Percentiles rank a stretch among this genome's conserved stretches.
Evolutionary conservation across 2,113 vertebrate species (phyloP).

Genomic region (Struthidea cinerea): DNA sequence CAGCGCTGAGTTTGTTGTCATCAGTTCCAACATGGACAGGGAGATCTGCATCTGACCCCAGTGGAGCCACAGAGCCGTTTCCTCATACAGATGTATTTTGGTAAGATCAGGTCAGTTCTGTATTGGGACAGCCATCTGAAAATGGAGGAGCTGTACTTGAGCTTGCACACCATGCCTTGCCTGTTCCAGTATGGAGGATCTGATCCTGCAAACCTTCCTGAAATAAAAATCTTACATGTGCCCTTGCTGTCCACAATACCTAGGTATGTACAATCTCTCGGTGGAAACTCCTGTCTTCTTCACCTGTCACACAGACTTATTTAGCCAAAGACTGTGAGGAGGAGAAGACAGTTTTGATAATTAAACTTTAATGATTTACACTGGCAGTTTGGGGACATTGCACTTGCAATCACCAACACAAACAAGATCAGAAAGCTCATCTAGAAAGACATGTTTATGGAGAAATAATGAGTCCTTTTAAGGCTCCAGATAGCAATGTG

Average conservation of each 20-base stretch:
- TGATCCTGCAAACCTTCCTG: neutral
- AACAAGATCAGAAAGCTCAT: slow-evolving; percentile 38
- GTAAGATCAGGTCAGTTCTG: neutral
- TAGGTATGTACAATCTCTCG: neutral
- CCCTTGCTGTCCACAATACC: neutral
- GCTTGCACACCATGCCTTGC: neutral
- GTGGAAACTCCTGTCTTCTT: neutral
- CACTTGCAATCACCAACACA: slow-evolving; percentile 38
- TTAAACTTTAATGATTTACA: neutral
- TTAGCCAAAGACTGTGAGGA: neutral
- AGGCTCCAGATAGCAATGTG: neutral
- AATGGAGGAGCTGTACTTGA: neutral
- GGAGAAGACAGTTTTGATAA: neutral
- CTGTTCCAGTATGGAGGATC: neutral
- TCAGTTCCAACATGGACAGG: neutral
- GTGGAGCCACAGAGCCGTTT: neutral
- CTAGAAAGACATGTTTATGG: slow-evolving; percentile 31
- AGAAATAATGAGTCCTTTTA: neutral
- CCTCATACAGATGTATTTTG: neutral
- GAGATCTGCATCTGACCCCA: neutral
- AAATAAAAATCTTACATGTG: neutral
- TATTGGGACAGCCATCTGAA: neutral
- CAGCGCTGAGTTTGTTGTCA: neutral
- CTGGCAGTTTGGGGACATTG: slow-evolving; percentile 28
- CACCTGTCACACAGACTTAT: neutral